Percentiles rank a stretch among this genome's conserved stretches.
These are phyloP conservation scores for Calliopsis andreniformis DNA, from an alignment of 1,140 invertebrate species.

Conservation along the genomic window DNA sequence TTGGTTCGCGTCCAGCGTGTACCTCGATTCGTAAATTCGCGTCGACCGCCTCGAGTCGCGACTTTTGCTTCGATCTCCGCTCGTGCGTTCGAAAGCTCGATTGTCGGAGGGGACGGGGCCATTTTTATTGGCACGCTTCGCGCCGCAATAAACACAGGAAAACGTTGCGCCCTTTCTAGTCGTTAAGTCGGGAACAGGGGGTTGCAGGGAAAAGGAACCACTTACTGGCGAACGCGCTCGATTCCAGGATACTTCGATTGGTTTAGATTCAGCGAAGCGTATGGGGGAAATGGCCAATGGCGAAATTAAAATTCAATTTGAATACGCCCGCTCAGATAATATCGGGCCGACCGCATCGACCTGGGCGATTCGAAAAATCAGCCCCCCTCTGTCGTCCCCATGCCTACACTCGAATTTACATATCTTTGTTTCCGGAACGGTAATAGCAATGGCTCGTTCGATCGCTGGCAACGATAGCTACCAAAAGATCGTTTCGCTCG, in stretches of 20 bases:
- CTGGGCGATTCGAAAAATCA: conserved; percentile 2
- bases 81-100: background rate
- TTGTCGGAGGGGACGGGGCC: conserved; percentile 18
- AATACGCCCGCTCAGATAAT: conserved; percentile 5
- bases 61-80: background rate
- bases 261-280: background rate
- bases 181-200: background rate
- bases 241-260: conserved; percentile 11
- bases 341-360: background rate
- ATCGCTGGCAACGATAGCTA: conserved; percentile 8
- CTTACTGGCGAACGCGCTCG: conserved; percentile 17
- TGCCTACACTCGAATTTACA: conserved; percentile 3
- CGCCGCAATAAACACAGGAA: conserved; percentile 26
- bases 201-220: background rate
- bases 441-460: conserved; percentile 5
- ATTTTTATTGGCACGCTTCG: conserved; percentile 41
- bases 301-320: conserved; percentile 43
- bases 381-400: background rate
- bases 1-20: conserved; percentile 1
- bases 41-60: background rate
- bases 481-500: background rate
- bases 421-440: conserved; percentile 19
- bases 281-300: conserved; percentile 11
- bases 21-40: conserved; percentile 35
- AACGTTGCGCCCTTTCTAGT: conserved; percentile 16